Percentiles rank a stretch among this genome's conserved stretches.
These are phyloP conservation scores for Sweltsa coloradensis DNA, from an alignment of 1,140 invertebrate species.

Conservation along the genomic window DNA sequence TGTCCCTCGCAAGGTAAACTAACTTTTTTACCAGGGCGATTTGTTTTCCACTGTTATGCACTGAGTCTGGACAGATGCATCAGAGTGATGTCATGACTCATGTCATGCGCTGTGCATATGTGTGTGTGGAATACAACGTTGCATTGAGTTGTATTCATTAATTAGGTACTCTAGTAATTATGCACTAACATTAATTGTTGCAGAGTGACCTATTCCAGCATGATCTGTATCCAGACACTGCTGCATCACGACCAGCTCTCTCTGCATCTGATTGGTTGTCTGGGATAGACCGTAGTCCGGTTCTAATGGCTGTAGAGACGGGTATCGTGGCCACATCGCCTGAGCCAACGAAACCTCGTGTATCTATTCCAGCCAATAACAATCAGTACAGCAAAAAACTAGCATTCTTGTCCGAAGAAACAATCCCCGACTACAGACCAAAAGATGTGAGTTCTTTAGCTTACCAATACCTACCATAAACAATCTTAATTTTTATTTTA, in stretches of 20 bases:
- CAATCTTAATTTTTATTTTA: background rate
- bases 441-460: constrained; percentile 4
- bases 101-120: too few relatives aligned
- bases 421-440: constrained; percentile 70
- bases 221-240: constrained; percentile 88
- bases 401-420: constrained; percentile 68
- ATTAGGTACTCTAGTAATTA: too few relatives aligned
- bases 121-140: too few relatives aligned
- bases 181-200: too few relatives aligned
- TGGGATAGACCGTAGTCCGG: constrained; percentile 67
- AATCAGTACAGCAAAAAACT: constrained; percentile 74
- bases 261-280: constrained; percentile 80
- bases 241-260: constrained; percentile 65
- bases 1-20: constrained; percentile 66
- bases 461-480: background rate
- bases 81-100: too few relatives aligned
- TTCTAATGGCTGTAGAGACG: constrained; percentile 74
- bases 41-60: too few relatives aligned
- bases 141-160: too few relatives aligned
- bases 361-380: constrained; percentile 33
- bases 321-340: constrained; percentile 29
- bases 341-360: background rate
- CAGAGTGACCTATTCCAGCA: constrained; percentile 68
- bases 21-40: too few relatives aligned
- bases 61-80: too few relatives aligned